Evolutionary conservation across 2,113 vertebrate species (phyloP).

Genomic region (Tachysurus vachellii): DNA sequence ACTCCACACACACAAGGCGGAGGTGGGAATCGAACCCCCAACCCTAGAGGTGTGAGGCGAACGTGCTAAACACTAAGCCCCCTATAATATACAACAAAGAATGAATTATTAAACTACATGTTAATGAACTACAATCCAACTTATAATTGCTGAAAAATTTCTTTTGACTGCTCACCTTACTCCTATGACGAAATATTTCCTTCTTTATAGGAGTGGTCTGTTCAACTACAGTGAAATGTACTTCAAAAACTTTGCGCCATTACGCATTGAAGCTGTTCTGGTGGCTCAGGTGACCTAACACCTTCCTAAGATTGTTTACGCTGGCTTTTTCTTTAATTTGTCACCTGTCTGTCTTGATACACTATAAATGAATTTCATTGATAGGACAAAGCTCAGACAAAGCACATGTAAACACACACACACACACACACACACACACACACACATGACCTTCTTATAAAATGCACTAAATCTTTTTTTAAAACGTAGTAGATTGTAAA

Average conservation of each 20-base stretch:
- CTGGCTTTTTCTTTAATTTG: not conserved
- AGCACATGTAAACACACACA: not conserved
- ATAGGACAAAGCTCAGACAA: not conserved
- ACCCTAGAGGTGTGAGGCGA: no score
- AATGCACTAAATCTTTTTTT: slow-evolving; percentile 64
- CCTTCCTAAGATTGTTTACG: not conserved
- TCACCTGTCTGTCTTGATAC: not conserved
- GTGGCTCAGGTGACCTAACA: not conserved
- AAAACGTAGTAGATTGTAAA: slow-evolving; percentile 63
- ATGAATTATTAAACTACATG: no score
- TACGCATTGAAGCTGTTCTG: not conserved
- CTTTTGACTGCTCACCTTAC: not conserved
- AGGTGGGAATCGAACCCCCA: no score
- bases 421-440: not conserved
- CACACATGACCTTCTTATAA: slow-evolving; percentile 53
- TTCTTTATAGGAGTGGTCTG: not conserved
- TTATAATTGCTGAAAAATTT: not conserved
- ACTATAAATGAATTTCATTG: not conserved
- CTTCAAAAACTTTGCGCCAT: not conserved
- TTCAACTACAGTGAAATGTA: not conserved
- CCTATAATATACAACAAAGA: not conserved
- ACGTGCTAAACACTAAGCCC: no score
- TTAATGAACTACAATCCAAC: not conserved
- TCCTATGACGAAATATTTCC: not conserved
- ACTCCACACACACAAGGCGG: no score